Conservation (phyloP, 2,113 vertebrate genomes). For the Pteropus alecto region DNA sequence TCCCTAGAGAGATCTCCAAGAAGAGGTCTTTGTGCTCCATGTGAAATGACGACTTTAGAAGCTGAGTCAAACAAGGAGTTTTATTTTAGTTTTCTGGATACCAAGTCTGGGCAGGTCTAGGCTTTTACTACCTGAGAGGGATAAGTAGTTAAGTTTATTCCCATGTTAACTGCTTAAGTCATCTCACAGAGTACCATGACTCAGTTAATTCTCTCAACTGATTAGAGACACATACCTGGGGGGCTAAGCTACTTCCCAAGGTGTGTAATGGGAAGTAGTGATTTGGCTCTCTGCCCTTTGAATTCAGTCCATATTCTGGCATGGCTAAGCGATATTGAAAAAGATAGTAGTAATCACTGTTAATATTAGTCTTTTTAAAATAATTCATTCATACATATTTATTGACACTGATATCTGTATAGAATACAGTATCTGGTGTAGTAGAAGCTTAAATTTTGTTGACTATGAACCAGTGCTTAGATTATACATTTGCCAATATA, state of each 20-base stretch:
- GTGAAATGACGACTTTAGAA: conserved; percentile 30
- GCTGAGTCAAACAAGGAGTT: conserved; percentile 31
- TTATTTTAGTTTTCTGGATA: conserved; percentile 48
- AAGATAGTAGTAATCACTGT: not conserved
- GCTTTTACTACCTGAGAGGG: not conserved
- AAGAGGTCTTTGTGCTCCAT: not conserved
- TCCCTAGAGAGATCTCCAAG: not conserved
- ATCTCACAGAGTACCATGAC: not conserved
- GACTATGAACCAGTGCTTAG: not conserved
- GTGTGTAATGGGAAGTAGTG: not conserved
- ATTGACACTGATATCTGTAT: not conserved
- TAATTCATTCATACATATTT: not conserved
- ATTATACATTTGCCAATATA: not conserved
- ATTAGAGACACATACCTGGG: not conserved
- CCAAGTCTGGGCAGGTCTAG: conserved; percentile 35
- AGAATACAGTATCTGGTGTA: not conserved
- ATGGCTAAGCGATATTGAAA: not conserved
- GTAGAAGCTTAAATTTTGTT: not conserved
- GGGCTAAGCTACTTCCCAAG: not conserved
- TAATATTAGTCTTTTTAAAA: not conserved
- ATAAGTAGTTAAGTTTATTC: not conserved
- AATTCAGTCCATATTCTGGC: not conserved
- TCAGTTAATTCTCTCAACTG: not conserved
- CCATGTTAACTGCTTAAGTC: not conserved
- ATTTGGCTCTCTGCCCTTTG: not conserved